Percentiles rank a stretch among this genome's conserved stretches.
phyloP scores from a whole-genome alignment of 2,888 invertebrate genomes.

The Pseudococcus longispinus region DNA sequence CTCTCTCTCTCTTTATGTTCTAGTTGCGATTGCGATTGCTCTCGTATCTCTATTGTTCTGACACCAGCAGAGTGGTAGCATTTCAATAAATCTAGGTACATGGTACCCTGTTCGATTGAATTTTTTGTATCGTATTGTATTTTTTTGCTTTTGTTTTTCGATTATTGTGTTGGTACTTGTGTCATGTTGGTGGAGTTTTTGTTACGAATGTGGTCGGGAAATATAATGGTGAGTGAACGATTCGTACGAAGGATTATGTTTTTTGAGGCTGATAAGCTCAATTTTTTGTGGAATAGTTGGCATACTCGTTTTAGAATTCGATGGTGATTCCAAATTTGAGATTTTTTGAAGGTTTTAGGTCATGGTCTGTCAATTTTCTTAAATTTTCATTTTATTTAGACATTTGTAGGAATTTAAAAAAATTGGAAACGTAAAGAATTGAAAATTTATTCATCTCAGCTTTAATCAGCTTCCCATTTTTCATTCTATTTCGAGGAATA shows the following conservation, averaged over 20 bases:
- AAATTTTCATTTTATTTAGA: no score
- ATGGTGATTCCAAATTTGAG: no score
- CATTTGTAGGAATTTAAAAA: no score
- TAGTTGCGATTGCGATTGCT: conserved; percentile 48
- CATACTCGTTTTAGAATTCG: no score
- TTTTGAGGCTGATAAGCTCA: no score
- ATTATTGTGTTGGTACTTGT: background rate
- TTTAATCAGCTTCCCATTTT: background rate
- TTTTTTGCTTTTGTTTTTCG: background rate
- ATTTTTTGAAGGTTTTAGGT: no score
- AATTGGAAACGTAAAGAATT: no score
- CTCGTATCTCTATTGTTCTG: conserved; percentile 34
- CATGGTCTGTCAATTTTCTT: no score
- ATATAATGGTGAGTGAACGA: no score
- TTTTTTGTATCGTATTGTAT: background rate
- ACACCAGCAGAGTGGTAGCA: conserved; percentile 15
- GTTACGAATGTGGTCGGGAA: background rate
- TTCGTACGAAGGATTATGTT: no score
- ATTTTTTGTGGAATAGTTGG: no score
- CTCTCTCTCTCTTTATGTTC: conserved; percentile 25
- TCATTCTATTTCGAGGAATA: background rate
- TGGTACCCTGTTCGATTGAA: background rate
- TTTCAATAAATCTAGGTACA: conserved; percentile 8
- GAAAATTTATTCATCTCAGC: no score
- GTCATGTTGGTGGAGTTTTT: background rate